A percentile compares a stretch with the other conserved stretches of the same genome.
These are phyloP conservation scores for Megalurothrips usitatus DNA, from an alignment of 2,888 invertebrate genomes.

Conservation along the genomic window DNA sequence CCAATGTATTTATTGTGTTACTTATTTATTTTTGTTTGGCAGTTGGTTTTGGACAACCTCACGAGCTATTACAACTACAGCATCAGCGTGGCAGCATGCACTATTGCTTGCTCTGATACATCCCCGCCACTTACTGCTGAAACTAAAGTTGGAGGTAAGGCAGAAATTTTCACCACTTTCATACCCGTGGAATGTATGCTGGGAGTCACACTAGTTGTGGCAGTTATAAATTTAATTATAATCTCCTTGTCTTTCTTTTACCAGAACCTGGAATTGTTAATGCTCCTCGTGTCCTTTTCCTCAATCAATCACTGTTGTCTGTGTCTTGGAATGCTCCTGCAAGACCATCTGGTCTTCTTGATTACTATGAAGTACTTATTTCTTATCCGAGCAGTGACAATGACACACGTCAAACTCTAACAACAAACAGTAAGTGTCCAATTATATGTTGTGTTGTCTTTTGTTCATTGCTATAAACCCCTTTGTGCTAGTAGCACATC, in stretches of 20 bases:
- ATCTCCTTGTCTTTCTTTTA: constrained; percentile 8
- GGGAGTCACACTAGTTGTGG: neutral
- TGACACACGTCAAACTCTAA: constrained; percentile 42
- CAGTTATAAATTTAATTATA: too few relatives aligned
- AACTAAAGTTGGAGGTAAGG: constrained; percentile 60
- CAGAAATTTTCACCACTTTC: neutral
- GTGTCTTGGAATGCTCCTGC: constrained; percentile 54
- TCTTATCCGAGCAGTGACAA: constrained; percentile 27
- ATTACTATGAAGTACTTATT: constrained; percentile 53
- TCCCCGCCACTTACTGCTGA: constrained; percentile 52
- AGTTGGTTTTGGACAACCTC: constrained; percentile 47
- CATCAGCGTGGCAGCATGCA: constrained; percentile 67
- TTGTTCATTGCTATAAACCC: too few relatives aligned
- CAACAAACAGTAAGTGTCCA: constrained; percentile 40
- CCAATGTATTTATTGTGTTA: neutral
- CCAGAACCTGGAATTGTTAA: constrained; percentile 40
- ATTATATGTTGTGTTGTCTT: constrained; percentile 27
- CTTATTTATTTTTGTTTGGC: constrained; percentile 38
- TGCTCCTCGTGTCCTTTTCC: constrained; percentile 45
- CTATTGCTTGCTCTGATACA: constrained; percentile 58
- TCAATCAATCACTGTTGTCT: constrained; percentile 49
- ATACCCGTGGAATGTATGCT: neutral
- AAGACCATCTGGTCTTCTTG: constrained; percentile 53
- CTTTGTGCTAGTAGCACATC: too few relatives aligned
- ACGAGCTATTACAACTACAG: constrained; percentile 63